Evolutionary conservation across 2,113 vertebrate genomes (phyloP), one percentile per base, ranked within the genome.

Genomic region (Pithys albifrons): DNA sequence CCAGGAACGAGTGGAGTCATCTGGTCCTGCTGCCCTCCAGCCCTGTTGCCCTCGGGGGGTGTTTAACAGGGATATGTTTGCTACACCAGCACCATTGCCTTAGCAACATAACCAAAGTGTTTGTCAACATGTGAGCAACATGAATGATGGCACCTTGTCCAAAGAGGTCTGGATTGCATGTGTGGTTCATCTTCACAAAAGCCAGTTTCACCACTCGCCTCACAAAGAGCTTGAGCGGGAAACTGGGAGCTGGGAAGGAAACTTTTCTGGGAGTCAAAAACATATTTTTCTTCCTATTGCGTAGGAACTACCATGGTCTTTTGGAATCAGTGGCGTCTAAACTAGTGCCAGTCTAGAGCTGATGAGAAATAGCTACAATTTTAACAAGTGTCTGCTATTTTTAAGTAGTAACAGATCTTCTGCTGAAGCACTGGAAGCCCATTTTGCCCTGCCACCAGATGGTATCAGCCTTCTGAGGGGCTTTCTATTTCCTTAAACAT

Each of bases 151-250:
- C 2, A 61, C 62, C 94, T 94, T 65, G 70, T 93, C 90, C 22
- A 1, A 87, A 91, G 84, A 54, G 80, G 48, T 77, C 93, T 91
- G 93, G 73, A 54, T 80, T 93, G 83, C 71, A 27, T 93, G 90
- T 91, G 90, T 97, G 85, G 61, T 27, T 92, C 93, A 67, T 85
- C 83, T 83, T 91, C 96, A 95, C 71, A 95, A 89, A 95, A 85
- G 91, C 70, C 2, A 5, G 52, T 94, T 95, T 96, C 95, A 92
- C 86, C 86, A 89, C 35, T 81, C 0, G 54, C 41, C 66, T 94
- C 76, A 81, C 81, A 95, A 85, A 92, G 35, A 79, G 65, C 64
- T 35, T 64, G 35, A 96, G 46, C 1, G 17, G 76, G 75, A 95
- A 95, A 65, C 69, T 1, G 11, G 57, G 77, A 85, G 76, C 88